Base-by-base conservation (phyloP, 2,797 vertebrate genomes). In the Propithecus perrieri region DNA sequence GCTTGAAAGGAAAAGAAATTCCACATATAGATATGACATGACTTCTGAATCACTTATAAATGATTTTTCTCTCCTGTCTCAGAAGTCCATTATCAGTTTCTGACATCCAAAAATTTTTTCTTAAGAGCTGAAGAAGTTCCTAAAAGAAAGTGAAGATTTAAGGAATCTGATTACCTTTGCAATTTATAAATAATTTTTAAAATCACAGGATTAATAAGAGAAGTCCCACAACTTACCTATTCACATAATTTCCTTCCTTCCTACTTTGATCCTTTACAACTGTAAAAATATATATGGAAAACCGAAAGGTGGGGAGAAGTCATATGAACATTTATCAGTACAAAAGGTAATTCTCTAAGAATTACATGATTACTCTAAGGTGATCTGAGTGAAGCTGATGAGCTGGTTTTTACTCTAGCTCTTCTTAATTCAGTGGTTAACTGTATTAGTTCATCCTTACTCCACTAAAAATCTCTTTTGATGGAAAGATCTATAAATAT, bases 81-180 rank as follows among this genome's bases (percentile, higher is more conserved):
- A 65, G 79, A 94, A 94, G 57, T 65, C 30, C 22, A 53, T 61
- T 76, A 30, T 80, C 28, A 38, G 53, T 72, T 87, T 87, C 76
- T 93, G 43, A 65, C 9, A 8, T 67, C 53, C 61, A 71, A 41
- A 22, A 35, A 10, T 38, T 89, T 81, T 81, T 85, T 57, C 35
- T 93, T 48, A 86, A 89, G 78, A 74, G 24, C 24, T 90, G 50
- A 97, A 97, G 33, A 20, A 87, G 95, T 92, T 95, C 14, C 46
- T 65, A 38, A 61, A 87, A 86, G 28, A 85, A 79, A 7, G 2
- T 57, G 15, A 78, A 59, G 20, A 88, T 91, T 92, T 85, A 53
- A 85, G 67, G 79, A 92, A 80, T 65, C 50, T 48, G 26, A 71
- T 81, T 65, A 89, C 15, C 22, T 89, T 72, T 71, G 12, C 6